These are phyloP conservation scores for Myripristis murdjan DNA, from an alignment of 2,797 vertebrate genomes.

Conservation along the genomic window DNA sequence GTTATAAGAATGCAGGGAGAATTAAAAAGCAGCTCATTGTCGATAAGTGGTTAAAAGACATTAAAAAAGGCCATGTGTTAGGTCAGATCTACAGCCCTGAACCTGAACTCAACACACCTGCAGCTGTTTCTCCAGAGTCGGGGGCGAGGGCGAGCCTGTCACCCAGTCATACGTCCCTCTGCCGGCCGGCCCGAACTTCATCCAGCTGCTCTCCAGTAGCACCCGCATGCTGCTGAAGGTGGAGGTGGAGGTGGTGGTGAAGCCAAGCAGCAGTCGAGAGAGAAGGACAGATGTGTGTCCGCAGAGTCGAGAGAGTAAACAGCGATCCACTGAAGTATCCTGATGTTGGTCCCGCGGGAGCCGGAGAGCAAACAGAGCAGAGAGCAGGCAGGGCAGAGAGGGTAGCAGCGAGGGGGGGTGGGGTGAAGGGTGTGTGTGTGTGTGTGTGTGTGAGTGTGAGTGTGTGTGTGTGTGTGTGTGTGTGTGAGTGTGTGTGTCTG, in stretches of 20 bases:
- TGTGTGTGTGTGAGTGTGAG: not conserved
- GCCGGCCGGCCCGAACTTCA: constrained; percentile 91
- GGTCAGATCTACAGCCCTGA: not conserved
- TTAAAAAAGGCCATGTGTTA: no score
- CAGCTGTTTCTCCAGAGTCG: constrained; percentile 86
- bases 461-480: constrained; percentile 21
- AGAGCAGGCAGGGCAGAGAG: not conserved
- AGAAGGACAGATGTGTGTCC: constrained; percentile 10
- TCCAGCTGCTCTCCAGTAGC: constrained; percentile 91
- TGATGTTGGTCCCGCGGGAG: constrained; percentile 27
- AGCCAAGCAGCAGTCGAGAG: not conserved
- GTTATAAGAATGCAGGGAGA: no score
- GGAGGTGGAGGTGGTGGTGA: not conserved
- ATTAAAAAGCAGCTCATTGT: no score
- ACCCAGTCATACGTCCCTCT: constrained; percentile 91
- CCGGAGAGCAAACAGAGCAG: constrained; percentile 36
- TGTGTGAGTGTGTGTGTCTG: no score
- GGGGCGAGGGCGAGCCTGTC: constrained; percentile 83
- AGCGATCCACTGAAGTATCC: constrained; percentile 15
- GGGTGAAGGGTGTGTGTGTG: no score
- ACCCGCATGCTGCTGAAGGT: constrained; percentile 80
- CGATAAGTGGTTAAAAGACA: no score
- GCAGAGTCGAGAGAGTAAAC: not conserved
- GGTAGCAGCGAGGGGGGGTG: not conserved
- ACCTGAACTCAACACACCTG: constrained; percentile 81